A percentile compares a stretch with the other conserved stretches of the same genome.
Conservation (phyloP, 2,797 vertebrate species). For the Lithobates pipiens region DNA sequence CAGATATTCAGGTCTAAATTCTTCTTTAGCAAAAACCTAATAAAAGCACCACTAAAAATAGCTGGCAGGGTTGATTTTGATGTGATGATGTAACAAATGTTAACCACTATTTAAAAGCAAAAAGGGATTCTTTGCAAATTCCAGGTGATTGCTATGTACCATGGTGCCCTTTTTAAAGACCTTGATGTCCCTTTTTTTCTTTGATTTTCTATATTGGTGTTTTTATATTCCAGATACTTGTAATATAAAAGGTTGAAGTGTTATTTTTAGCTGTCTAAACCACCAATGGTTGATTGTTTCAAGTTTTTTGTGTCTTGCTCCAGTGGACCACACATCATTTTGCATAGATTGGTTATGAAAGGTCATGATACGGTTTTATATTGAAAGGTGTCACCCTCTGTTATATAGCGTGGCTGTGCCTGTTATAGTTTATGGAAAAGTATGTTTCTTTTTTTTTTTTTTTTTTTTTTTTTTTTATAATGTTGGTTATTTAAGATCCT, state of each 20-base stretch:
- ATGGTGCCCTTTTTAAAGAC: conserved; percentile 25
- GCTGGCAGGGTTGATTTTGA: not conserved
- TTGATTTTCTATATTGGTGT: not conserved
- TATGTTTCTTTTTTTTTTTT: not conserved
- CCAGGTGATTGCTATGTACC: conserved; percentile 23
- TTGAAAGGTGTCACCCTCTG: not conserved
- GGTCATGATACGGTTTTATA: not conserved
- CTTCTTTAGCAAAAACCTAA: too few relatives aligned
- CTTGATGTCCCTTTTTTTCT: not conserved
- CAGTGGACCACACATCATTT: conserved; percentile 1
- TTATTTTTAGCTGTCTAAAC: conserved; percentile 30
- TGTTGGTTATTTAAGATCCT: not conserved
- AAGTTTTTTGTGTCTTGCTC: not conserved
- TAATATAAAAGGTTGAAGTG: conserved; percentile 9
- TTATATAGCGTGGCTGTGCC: not conserved
- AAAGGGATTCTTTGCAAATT: not conserved
- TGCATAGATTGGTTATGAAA: not conserved
- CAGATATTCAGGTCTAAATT: not conserved
- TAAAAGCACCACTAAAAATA: not conserved
- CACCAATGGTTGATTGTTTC: not conserved
- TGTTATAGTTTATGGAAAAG: not conserved
- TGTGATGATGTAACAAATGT: not conserved
- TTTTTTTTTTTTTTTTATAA: not conserved
- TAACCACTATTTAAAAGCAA: not conserved
- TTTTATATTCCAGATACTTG: conserved; percentile 24